Conservation (phyloP, 2,113 vertebrate genomes). For the Albula glossodonta region DNA sequence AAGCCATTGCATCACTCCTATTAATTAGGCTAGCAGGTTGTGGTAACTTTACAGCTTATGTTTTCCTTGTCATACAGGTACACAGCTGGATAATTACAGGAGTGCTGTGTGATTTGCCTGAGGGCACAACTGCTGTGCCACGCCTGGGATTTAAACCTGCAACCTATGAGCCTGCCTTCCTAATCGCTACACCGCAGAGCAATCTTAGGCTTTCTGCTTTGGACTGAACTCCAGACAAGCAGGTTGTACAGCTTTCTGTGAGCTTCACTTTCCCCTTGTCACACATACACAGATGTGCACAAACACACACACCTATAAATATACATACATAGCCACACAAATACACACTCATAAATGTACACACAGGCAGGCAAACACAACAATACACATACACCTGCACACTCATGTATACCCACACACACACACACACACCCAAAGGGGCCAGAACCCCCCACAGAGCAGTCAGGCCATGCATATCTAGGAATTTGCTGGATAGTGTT, state of each 20-base stretch:
- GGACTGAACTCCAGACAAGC: not conserved
- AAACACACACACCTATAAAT: not conserved
- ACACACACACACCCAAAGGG: too few relatives aligned
- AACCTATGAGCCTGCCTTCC: too few relatives aligned
- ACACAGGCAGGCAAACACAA: too few relatives aligned
- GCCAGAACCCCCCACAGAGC: too few relatives aligned
- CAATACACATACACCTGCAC: too few relatives aligned
- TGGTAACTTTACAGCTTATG: not conserved
- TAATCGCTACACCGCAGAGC: not conserved
- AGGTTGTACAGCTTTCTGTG: too few relatives aligned
- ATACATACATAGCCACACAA: not conserved
- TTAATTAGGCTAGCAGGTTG: not conserved
- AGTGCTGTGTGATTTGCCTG: not conserved
- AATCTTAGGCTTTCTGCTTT: not conserved
- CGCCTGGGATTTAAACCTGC: not conserved
- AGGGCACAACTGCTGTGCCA: not conserved
- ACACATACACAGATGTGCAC: too few relatives aligned
- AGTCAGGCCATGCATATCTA: too few relatives aligned
- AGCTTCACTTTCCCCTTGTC: too few relatives aligned
- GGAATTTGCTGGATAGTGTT: too few relatives aligned
- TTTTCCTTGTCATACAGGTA: not conserved
- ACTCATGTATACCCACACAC: too few relatives aligned
- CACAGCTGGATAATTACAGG: not conserved
- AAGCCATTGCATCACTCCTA: too few relatives aligned
- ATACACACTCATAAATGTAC: not conserved